Evolutionary conservation across 1,140 invertebrate species (phyloP), one percentile per base, ranked within the genome.

Genomic region (Geopemphigus sp.): DNA sequence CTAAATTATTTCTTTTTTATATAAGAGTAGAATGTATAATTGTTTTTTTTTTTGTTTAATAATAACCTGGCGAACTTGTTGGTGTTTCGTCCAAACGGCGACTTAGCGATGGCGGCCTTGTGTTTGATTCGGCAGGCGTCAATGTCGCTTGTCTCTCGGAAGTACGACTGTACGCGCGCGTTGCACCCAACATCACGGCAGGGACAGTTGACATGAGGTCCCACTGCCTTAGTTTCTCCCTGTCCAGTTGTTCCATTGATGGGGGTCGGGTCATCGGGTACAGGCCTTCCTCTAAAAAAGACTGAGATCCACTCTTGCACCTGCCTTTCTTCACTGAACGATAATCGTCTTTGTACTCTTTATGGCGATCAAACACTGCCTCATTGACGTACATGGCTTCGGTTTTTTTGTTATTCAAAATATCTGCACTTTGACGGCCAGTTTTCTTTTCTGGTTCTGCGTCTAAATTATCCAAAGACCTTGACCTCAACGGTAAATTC

Each of bases 171-270:
- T 39, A 68, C 73, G 32, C 73, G 59, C 72, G 81, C 68, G 73
- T 82, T 72, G 64, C 80, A 68, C 81, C 81, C 26, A 83, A 80
- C 83, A 83, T 83, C 83, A 87, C 85, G 72, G 87, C 86, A 84
- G 88, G 88, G 81, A 89, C 92, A 87, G 92, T 93, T 61, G 93
- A 94, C 89, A 94, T 89, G 81, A 94, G 88, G 86, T 95, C 93
- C 93, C 93, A 94, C 84, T 94, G 93, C 50, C 93, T 88, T 82
- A 94, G 88, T 82, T 92, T 94, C 86, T 94, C 93, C 83, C 93
- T 89, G 87, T 94, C 93, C 82, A 94, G 90, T 50, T 78, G 74
- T 84, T 93, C 92, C 78, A 83, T 82, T 59, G 84, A 82, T 39
- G 83, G 82, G 64, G 82, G 82, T 22, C 82, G 81, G 68, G 82